Evolutionary conservation across 1,140 invertebrate genomes (phyloP), one percentile per base, ranked within the genome.

Genomic region (Drosophila rufa): DNA sequence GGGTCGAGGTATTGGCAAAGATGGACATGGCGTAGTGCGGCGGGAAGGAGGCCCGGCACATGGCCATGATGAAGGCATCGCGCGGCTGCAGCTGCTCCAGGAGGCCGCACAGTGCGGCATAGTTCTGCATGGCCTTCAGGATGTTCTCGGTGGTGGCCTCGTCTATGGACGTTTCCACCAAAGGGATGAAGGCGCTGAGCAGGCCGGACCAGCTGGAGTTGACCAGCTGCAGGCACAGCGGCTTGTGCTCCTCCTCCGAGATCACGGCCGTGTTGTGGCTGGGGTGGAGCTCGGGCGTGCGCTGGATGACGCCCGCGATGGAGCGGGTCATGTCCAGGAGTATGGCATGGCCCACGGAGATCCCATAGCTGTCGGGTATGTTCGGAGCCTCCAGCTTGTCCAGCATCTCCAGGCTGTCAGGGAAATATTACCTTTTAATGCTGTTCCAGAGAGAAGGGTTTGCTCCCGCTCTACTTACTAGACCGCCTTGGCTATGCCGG

Each of bases 141-240:
- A 99, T 96, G 86, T 96, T 96, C 93, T 99, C 97, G 1, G 97
- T 96, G 45, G 94, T 96, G 67, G 96, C 95, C 93, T 99, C 98
- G 87, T 99, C 98, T 51, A 98, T 98, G 84, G 98, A 99, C 2
- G 98, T 98, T 93, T 99, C 99, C 17, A 99, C 95, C 15, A 99
- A 93, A 0, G 98, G 96, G 76, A 97, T 97, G 30, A 99, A 93
- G 9, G 98, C 98, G 80, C 97, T 97, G 15, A 99, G 94, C 33
- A 99, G 93, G 7, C 98, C 98, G 92, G 97, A 98, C 98, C 98
- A 99, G 75, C 98, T 98, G 0, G 98, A 99, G 90, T 97, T 97
- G 4, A 99, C 96, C 22, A 99, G 93, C 93, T 99, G 96, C 47
- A 94, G 93, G 81, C 96, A 95, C 11, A 97, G 87, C 59, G 95